Conservation (phyloP, 2,797 vertebrate genomes). For the Strix occidentalis region DNA sequence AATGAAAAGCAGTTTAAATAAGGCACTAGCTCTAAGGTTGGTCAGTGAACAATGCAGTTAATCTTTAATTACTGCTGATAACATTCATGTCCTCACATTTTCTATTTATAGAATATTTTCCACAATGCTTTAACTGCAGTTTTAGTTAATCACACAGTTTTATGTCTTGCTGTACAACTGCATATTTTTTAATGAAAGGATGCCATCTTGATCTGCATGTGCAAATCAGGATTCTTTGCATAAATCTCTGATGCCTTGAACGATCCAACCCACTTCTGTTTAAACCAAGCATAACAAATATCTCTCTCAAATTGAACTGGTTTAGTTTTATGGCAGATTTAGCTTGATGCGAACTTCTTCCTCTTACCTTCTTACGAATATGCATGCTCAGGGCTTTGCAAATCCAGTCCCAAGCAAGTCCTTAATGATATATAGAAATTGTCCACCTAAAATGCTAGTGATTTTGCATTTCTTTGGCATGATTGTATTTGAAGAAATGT, state of each 20-base stretch:
- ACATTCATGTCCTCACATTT: neutral
- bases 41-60: neutral
- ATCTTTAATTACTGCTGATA: neutral
- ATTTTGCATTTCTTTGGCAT: neutral
- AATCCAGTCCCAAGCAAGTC: neutral
- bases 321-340: neutral
- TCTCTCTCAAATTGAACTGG: neutral
- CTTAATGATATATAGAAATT: neutral
- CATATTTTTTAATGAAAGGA: neutral
- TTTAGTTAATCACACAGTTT: neutral
- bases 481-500: neutral
- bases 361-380: neutral
- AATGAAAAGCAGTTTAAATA: neutral
- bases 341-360: neutral
- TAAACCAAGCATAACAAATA: neutral
- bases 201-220: neutral
- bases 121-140: neutral
- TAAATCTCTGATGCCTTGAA: neutral
- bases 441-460: neutral
- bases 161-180: neutral
- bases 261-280: neutral
- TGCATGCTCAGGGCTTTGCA: neutral
- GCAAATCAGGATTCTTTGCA: neutral
- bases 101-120: neutral
- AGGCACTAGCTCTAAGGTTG: neutral